Percentiles rank a stretch among this genome's conserved stretches.
These are phyloP conservation scores for Hofmannophila pseudospretella DNA, from an alignment of 2,888 invertebrate genomes.

Conservation along the genomic window DNA sequence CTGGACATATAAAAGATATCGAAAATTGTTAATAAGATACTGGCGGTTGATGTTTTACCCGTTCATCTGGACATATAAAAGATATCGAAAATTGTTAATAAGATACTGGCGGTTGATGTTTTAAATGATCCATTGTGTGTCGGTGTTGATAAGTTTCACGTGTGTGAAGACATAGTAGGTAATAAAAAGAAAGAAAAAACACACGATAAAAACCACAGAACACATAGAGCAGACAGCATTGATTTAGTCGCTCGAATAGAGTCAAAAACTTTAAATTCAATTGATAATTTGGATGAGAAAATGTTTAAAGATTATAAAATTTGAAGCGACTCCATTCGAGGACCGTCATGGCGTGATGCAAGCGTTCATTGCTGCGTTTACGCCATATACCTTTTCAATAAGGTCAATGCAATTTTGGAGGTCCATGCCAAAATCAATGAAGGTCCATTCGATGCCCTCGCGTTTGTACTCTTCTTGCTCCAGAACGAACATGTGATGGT, in stretches of 20 bases:
- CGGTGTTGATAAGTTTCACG: slow-evolving; percentile 15
- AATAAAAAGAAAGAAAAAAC: slow-evolving; percentile 31
- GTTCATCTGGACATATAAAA: slow-evolving; percentile 84
- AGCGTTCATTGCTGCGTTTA: slow-evolving; percentile 71
- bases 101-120: neutral
- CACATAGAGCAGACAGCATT: slow-evolving; percentile 58
- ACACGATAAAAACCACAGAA: slow-evolving; percentile 33
- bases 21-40: slow-evolving; percentile 19
- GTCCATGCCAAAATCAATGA: slow-evolving; percentile 99
- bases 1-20: slow-evolving; percentile 76
- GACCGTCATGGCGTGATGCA: slow-evolving; percentile 65
- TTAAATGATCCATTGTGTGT: neutral
- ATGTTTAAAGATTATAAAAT: slow-evolving; percentile 7
- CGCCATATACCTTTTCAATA: slow-evolving; percentile 92
- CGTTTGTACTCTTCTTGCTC: slow-evolving; percentile 97
- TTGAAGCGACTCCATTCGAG: slow-evolving; percentile 41
- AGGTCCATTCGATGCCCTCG: slow-evolving; percentile 97
- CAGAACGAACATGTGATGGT: slow-evolving; percentile 98
- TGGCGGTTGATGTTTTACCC: too few relatives aligned
- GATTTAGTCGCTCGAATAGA: slow-evolving; percentile 50
- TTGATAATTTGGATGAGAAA: slow-evolving; percentile 10
- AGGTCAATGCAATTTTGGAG: slow-evolving; percentile 96
- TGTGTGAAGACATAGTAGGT: slow-evolving; percentile 29
- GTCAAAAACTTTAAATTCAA: slow-evolving; percentile 13
- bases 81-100: slow-evolving; percentile 27